Conservation (phyloP, 2,113 vertebrate genomes). For the Serinus canaria region DNA sequence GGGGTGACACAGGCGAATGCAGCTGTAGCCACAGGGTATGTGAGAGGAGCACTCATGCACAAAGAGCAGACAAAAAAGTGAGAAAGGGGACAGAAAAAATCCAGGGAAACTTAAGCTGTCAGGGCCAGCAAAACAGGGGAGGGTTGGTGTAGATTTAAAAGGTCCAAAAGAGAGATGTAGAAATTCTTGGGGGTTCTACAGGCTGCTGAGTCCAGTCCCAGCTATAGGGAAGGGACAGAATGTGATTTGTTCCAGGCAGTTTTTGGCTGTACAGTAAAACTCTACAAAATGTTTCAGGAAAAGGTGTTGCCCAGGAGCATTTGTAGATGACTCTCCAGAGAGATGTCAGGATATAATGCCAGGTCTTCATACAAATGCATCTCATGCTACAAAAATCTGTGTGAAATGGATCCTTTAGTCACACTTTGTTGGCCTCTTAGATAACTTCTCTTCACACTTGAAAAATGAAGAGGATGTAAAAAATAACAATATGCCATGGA, state of each 20-base stretch:
- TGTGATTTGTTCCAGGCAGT: neutral
- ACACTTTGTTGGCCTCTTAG: neutral
- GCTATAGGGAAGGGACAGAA: neutral
- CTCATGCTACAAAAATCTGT: slow-evolving; percentile 23
- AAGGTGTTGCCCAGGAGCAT: neutral
- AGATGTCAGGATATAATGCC: neutral
- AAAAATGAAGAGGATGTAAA: slow-evolving; percentile 34
- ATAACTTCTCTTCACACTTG: neutral
- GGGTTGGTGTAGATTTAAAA: neutral
- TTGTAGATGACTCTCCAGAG: neutral
- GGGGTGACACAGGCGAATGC: neutral
- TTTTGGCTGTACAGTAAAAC: neutral
- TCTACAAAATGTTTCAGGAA: neutral
- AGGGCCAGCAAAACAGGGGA: neutral
- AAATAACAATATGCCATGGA: slow-evolving; percentile 25
- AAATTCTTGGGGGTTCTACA: neutral
- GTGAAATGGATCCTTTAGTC: slow-evolving; percentile 23
- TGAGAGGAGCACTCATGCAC: neutral
- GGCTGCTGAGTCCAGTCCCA: neutral
- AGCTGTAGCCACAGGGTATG: neutral
- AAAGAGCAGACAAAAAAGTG: neutral
- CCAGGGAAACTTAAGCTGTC: neutral
- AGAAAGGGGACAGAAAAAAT: neutral
- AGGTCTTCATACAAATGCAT: neutral
- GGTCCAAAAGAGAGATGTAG: neutral